phyloP scores from a whole-genome alignment of 2,113 vertebrate genomes.

The Origma solitaria region DNA sequence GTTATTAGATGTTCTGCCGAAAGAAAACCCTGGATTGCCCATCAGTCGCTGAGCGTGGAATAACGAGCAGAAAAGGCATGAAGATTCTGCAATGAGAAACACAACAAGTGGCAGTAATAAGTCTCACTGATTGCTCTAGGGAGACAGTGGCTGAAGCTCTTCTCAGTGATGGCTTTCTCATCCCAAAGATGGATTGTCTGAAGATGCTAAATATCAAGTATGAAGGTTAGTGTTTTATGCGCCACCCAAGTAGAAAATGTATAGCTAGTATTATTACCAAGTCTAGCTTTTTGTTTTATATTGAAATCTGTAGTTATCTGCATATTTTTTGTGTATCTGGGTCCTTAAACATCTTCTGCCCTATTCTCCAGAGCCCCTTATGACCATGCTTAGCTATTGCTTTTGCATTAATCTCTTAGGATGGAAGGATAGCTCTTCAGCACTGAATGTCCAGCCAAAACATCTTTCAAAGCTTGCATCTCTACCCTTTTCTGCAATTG shows the following conservation, averaged over 20 bases:
- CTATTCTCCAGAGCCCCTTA: neutral
- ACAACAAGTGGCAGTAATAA: neutral
- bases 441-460: neutral
- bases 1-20: neutral
- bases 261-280: neutral
- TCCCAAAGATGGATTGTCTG: conserved; percentile 86
- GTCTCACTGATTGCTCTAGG: conserved; percentile 41
- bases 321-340: neutral
- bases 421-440: neutral
- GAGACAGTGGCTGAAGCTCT: conserved; percentile 77
- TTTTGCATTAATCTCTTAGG: neutral
- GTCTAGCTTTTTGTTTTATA: neutral
- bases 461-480: neutral
- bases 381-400: neutral
- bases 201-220: conserved; percentile 78
- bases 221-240: conserved; percentile 67
- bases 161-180: conserved; percentile 87
- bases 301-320: neutral
- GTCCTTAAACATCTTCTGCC: neutral
- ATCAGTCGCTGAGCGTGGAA: neutral
- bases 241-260: neutral
- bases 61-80: neutral
- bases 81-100: neutral
- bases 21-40: neutral
- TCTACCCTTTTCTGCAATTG: neutral